A percentile compares a stretch with the other conserved stretches of the same genome.
Conservation (phyloP, 2,888 invertebrate genomes). For the Aspidiotus rigidus region DNA sequence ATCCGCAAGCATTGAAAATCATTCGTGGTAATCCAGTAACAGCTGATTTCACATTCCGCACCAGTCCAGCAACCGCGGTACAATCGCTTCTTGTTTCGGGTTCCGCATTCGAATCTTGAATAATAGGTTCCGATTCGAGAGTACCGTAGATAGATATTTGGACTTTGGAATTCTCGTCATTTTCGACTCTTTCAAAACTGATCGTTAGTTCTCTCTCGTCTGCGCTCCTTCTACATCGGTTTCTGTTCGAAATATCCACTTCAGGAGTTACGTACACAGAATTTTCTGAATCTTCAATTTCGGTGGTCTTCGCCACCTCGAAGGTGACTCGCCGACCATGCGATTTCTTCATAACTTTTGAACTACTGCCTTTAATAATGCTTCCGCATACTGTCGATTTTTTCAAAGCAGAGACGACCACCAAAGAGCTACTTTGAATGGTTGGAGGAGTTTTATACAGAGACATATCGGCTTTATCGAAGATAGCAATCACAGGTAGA, state of each 20-base stretch:
- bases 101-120: neutral
- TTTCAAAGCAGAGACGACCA: slow-evolving; percentile 13
- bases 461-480: neutral
- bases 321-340: slow-evolving; percentile 16
- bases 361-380: neutral
- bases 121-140: neutral
- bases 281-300: neutral
- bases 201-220: too few relatives aligned
- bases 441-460: neutral
- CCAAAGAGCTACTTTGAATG: neutral
- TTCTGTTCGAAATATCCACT: too few relatives aligned
- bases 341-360: neutral
- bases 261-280: slow-evolving; percentile 13
- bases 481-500: neutral
- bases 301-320: neutral
- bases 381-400: neutral
- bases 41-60: slow-evolving; percentile 3
- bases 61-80: neutral
- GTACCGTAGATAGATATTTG: too few relatives aligned
- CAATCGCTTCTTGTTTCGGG: neutral
- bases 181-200: neutral
- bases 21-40: neutral
- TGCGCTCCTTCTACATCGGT: too few relatives aligned
- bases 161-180: neutral
- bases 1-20: slow-evolving; percentile 7